These are phyloP conservation scores for Triplophysa yarkandensis DNA, from an alignment of 2,797 vertebrate species.

Conservation along the genomic window DNA sequence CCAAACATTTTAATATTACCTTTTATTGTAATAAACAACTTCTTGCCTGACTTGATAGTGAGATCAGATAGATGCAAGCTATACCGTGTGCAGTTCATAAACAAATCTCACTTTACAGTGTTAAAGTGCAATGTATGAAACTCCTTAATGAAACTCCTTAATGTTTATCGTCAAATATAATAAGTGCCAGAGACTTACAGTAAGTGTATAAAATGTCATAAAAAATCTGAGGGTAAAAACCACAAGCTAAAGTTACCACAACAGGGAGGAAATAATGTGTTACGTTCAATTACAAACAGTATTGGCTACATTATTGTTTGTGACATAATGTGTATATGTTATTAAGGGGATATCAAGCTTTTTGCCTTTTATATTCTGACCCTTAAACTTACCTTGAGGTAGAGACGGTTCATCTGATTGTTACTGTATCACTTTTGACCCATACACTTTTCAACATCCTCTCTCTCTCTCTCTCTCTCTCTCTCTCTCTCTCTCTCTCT, in stretches of 20 bases:
- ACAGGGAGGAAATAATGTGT: conserved; percentile 35
- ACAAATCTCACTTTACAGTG: no score
- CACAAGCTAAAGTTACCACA: conserved; percentile 4
- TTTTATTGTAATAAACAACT: neutral
- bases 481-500: conserved; percentile 10
- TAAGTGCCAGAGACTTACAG: neutral
- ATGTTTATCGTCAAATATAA: neutral
- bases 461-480: neutral
- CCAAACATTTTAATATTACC: neutral
- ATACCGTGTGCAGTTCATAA: neutral
- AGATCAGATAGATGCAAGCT: neutral
- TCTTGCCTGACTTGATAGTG: neutral
- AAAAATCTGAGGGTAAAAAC: neutral
- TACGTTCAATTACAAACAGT: conserved; percentile 17
- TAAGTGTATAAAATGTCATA: no score
- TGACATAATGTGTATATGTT: conserved; percentile 23
- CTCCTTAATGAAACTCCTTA: no score
- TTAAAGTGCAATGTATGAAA: no score
- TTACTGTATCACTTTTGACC: conserved; percentile 29
- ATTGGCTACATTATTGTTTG: conserved; percentile 42
- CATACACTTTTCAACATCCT: conserved; percentile 28
- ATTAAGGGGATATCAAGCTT: conserved; percentile 26
- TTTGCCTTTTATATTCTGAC: conserved; percentile 40
- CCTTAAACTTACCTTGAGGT: conserved; percentile 24
- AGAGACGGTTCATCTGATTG: conserved; percentile 22